These are phyloP conservation scores for Centruroides vittatus DNA, from an alignment of 1,140 invertebrate genomes.

Conservation along the genomic window DNA sequence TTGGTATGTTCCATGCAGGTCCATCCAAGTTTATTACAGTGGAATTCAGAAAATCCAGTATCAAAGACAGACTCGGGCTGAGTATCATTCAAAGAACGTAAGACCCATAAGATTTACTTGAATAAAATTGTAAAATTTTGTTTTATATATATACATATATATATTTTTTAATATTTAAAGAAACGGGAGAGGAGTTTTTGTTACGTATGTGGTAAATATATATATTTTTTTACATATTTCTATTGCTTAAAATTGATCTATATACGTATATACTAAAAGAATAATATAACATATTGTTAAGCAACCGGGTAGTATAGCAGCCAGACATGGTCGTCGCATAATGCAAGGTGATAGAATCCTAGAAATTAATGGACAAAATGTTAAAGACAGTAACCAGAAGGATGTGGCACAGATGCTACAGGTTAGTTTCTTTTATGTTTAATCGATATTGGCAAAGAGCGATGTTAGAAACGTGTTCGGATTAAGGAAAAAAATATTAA, in stretches of 20 bases:
- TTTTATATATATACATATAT: too few species aligned
- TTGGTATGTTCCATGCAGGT: not conserved
- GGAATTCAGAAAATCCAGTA: slow-evolving; percentile 14
- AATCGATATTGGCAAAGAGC: not conserved
- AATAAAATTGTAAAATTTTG: too few species aligned
- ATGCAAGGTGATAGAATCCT: slow-evolving; percentile 19
- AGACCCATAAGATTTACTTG: not conserved
- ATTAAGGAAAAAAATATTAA: too few species aligned
- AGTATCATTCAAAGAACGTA: slow-evolving; percentile 16
- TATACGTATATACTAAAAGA: not conserved
- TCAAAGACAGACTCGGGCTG: slow-evolving; percentile 16
- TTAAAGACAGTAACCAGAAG: slow-evolving; percentile 16
- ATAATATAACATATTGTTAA: slow-evolving; percentile 1
- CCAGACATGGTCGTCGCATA: slow-evolving; percentile 11
- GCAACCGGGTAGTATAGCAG: slow-evolving; percentile 18
- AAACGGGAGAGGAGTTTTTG: slow-evolving; percentile 18
- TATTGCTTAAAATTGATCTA: not conserved
- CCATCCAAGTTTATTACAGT: slow-evolving; percentile 17
- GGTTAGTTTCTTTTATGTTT: slow-evolving; percentile 6
- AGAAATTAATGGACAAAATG: slow-evolving; percentile 20
- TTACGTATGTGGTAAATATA: slow-evolving; percentile 20
- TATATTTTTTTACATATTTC: not conserved
- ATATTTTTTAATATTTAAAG: not conserved
- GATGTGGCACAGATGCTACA: slow-evolving; percentile 15
- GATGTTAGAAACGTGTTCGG: not conserved